phyloP scores from a whole-genome alignment of 2,888 invertebrate genomes.

The Eristalinus sepulchralis region DNA sequence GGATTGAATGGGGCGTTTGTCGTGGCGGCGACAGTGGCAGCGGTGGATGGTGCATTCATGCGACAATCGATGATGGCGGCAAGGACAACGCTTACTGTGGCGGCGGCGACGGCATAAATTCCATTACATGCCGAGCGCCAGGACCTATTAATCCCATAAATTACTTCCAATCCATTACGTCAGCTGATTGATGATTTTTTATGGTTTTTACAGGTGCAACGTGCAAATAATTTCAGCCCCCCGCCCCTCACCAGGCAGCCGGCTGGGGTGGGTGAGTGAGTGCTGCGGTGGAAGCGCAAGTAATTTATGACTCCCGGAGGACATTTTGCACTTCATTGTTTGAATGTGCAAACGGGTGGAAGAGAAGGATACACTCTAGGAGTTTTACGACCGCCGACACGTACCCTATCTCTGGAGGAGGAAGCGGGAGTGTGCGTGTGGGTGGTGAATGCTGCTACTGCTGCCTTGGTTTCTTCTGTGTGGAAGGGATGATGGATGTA shows the following conservation, averaged over 20 bases:
- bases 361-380: conserved; percentile 49
- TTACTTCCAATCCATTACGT: conserved; percentile 75
- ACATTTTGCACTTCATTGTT: conserved; percentile 70
- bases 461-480: background rate
- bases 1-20: background rate
- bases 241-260: background rate
- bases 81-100: conserved; percentile 34
- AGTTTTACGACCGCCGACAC: conserved; percentile 22
- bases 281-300: conserved; percentile 71
- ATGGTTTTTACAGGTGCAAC: conserved; percentile 74
- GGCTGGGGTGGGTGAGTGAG: conserved; percentile 58
- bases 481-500: background rate
- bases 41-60: conserved; percentile 64
- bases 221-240: conserved; percentile 69
- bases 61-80: conserved; percentile 70
- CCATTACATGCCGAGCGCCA: conserved; percentile 68
- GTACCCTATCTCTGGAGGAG: background rate
- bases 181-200: conserved; percentile 74
- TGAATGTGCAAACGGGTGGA: conserved; percentile 71
- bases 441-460: background rate
- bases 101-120: conserved; percentile 60
- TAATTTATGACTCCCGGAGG: conserved; percentile 64
- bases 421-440: background rate
- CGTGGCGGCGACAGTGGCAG: background rate
- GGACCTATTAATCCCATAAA: conserved; percentile 73